Conservation (phyloP, 2,888 invertebrate species). For the Drosophila macrospina region DNA sequence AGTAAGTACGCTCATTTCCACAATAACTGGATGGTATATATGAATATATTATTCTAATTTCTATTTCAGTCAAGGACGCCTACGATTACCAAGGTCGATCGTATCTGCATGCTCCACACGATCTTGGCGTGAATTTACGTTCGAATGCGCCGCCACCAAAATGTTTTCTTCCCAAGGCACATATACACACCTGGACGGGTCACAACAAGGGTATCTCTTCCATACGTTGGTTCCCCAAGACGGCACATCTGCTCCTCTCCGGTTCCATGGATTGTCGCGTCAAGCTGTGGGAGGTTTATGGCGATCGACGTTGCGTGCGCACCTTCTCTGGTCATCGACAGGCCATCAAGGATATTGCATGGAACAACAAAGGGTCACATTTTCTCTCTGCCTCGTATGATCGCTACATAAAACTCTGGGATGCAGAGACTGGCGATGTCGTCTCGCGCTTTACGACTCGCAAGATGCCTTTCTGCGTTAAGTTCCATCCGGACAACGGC, state of each 20-base stretch:
- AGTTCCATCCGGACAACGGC: slow-evolving; percentile 98
- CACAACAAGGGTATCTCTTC: slow-evolving; percentile 98
- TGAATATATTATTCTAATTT: background rate
- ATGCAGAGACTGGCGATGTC: slow-evolving; percentile 97
- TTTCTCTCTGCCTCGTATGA: slow-evolving; percentile 99
- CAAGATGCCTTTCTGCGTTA: slow-evolving; percentile 99
- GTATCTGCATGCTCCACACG: slow-evolving; percentile 96
- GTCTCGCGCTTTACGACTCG: slow-evolving; percentile 95
- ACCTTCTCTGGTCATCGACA: slow-evolving; percentile 98
- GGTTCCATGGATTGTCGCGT: slow-evolving; percentile 98
- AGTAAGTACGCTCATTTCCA: slow-evolving; percentile 87
- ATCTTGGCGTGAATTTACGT: slow-evolving; percentile 95
- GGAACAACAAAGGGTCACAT: slow-evolving; percentile 96
- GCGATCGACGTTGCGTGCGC: slow-evolving; percentile 95
- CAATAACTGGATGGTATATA: too few relatives aligned
- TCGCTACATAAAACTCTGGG: slow-evolving; percentile 99
- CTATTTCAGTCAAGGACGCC: slow-evolving; percentile 92
- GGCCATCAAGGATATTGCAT: slow-evolving; percentile 97
- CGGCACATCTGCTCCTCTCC: slow-evolving; percentile 97
- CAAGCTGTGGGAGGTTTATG: slow-evolving; percentile 99
- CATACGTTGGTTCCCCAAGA: slow-evolving; percentile 96
- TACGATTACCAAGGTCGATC: slow-evolving; percentile 99
- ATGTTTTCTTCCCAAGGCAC: slow-evolving; percentile 98
- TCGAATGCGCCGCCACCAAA: slow-evolving; percentile 95
- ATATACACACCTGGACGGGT: slow-evolving; percentile 98